These are phyloP conservation scores for Cephus nigrinus DNA, from an alignment of 2,888 invertebrate genomes.

Conservation along the genomic window DNA sequence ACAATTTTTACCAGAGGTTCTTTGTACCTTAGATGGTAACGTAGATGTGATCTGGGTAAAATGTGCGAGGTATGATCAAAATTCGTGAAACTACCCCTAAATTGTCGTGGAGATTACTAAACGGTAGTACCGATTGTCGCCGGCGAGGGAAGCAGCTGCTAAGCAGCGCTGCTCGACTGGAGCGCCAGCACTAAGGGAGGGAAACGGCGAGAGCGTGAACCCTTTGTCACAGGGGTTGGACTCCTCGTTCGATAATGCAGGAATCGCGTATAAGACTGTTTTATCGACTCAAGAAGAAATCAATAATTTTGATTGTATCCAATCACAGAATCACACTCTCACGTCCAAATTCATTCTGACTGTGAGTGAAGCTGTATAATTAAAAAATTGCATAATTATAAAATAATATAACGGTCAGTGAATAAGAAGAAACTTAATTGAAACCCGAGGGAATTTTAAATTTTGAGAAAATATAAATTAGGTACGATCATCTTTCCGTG, in stretches of 20 bases:
- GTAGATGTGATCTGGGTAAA: no score
- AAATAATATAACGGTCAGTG: neutral
- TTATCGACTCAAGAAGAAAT: neutral
- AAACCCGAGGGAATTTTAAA: neutral
- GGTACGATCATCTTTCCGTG: neutral
- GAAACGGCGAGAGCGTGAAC: conserved; percentile 50
- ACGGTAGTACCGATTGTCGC: neutral
- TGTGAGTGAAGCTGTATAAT: neutral
- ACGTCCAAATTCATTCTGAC: neutral
- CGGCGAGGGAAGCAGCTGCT: conserved; percentile 55
- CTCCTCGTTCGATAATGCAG: neutral
- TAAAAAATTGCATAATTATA: neutral
- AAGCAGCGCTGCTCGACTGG: conserved; percentile 39
- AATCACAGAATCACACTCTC: neutral
- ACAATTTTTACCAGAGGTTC: no score
- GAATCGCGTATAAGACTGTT: neutral
- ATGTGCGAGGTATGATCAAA: neutral
- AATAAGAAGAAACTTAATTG: neutral
- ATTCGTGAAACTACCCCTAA: neutral
- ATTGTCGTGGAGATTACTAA: neutral
- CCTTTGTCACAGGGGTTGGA: conserved; percentile 15
- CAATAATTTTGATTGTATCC: neutral
- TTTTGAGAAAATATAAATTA: neutral
- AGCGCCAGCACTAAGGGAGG: conserved; percentile 51
- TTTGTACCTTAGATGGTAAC: no score